Evolutionary conservation across 2,797 vertebrate species (phyloP).

Genomic region (Argya squamiceps): DNA sequence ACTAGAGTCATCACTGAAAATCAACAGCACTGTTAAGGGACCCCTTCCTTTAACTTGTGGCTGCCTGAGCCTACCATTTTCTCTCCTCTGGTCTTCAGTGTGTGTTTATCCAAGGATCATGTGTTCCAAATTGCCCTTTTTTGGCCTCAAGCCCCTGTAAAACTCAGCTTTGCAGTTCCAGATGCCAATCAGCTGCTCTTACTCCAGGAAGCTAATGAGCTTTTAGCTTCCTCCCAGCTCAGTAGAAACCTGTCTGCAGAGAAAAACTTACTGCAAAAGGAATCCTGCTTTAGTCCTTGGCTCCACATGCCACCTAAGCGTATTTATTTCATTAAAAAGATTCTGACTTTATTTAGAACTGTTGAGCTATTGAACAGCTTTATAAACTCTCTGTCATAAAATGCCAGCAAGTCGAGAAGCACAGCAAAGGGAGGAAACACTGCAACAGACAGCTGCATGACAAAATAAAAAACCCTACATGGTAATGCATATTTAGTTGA

Average conservation of each 20-base stretch:
- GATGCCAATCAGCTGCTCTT: constrained; percentile 35
- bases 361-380: not conserved
- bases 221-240: constrained; percentile 32
- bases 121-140: constrained; percentile 5
- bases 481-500: not conserved
- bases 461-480: not conserved
- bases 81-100: constrained; percentile 2
- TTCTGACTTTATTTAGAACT: not conserved
- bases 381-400: not conserved
- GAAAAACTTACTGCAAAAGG: not conserved
- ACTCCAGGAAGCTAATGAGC: constrained; percentile 5
- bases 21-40: not conserved
- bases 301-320: not conserved
- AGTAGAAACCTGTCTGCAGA: not conserved
- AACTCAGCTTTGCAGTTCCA: constrained; percentile 14
- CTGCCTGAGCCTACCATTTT: not conserved
- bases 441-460: not conserved
- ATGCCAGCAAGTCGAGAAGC: not conserved
- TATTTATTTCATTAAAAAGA: not conserved
- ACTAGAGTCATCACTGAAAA: not conserved
- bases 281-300: not conserved
- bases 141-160: constrained; percentile 1
- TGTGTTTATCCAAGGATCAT: constrained; percentile 3
- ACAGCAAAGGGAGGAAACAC: not conserved
- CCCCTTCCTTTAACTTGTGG: not conserved